A percentile compares a stretch with the other conserved stretches of the same genome.
Evolutionary conservation across 2,797 vertebrate genomes (phyloP).

Genomic region (Bovichtus variegatus): DNA sequence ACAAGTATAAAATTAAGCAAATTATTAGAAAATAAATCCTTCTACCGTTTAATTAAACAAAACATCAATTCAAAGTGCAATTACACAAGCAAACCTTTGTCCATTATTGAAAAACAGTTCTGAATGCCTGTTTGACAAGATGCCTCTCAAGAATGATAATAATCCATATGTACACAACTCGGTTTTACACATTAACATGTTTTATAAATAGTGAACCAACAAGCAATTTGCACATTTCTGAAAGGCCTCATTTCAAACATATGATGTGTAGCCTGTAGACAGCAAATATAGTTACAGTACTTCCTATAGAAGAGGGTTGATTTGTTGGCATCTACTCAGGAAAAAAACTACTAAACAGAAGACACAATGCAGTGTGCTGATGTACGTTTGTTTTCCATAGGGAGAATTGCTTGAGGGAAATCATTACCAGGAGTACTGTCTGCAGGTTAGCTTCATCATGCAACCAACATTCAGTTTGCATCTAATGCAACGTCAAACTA

Average conservation of each 20-base stretch:
- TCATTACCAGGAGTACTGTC: constrained; percentile 81
- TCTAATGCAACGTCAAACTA: constrained; percentile 79
- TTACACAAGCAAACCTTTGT: constrained; percentile 77
- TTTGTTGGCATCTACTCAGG: constrained; percentile 56
- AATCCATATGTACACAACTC: constrained; percentile 38
- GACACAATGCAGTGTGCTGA: constrained; percentile 66
- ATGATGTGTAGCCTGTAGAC: constrained; percentile 88
- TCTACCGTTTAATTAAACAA: constrained; percentile 22
- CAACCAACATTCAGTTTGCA: constrained; percentile 86
- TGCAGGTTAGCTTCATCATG: constrained; percentile 88
- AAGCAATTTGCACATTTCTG: constrained; percentile 71
- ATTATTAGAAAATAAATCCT: constrained; percentile 47
- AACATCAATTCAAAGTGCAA: constrained; percentile 74
- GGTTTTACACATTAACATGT: constrained; percentile 27
- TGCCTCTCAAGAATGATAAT: constrained; percentile 81
- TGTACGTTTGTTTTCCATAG: constrained; percentile 60
- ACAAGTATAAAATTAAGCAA: constrained; percentile 30
- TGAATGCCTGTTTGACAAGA: constrained; percentile 87
- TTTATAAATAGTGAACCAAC: constrained; percentile 31
- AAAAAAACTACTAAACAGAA: constrained; percentile 43
- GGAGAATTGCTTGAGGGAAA: constrained; percentile 64
- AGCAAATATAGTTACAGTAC: constrained; percentile 75
- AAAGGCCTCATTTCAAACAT: constrained; percentile 86
- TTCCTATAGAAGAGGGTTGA: constrained; percentile 67
- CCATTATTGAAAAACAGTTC: constrained; percentile 65